Percentiles rank a stretch among this genome's conserved stretches.
Conservation (phyloP, 2,113 vertebrate genomes). For the Laticauda colubrina region DNA sequence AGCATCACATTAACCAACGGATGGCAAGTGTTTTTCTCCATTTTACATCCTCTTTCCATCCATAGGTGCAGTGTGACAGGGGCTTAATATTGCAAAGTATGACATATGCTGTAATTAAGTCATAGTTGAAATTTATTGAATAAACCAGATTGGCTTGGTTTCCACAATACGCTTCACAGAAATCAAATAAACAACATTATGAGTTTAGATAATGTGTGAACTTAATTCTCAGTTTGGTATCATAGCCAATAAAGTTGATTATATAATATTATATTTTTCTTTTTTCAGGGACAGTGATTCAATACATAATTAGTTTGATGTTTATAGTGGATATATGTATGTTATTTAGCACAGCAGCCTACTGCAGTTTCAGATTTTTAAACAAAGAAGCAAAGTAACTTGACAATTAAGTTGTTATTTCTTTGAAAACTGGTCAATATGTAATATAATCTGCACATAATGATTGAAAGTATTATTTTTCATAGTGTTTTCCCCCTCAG, state of each 20-base stretch:
- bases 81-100: background rate
- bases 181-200: background rate
- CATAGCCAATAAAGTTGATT: background rate
- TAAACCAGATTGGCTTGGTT: background rate
- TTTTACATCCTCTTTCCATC: too few relatives aligned
- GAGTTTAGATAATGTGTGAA: background rate
- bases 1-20: too few relatives aligned
- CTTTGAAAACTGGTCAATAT: background rate
- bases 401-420: background rate
- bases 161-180: background rate
- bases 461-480: background rate
- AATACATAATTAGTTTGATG: background rate
- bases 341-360: background rate
- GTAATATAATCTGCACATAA: background rate
- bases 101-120: background rate
- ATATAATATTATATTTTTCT: background rate
- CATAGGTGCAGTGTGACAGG: too few relatives aligned
- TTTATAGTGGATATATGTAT: background rate
- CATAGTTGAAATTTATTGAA: background rate
- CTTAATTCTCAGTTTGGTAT: background rate
- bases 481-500: background rate
- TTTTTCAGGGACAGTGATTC: background rate
- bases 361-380: background rate
- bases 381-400: background rate
- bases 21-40: too few relatives aligned